phyloP scores from a whole-genome alignment of 2,888 invertebrate species.

The Chymomyza fuscimana region DNA sequence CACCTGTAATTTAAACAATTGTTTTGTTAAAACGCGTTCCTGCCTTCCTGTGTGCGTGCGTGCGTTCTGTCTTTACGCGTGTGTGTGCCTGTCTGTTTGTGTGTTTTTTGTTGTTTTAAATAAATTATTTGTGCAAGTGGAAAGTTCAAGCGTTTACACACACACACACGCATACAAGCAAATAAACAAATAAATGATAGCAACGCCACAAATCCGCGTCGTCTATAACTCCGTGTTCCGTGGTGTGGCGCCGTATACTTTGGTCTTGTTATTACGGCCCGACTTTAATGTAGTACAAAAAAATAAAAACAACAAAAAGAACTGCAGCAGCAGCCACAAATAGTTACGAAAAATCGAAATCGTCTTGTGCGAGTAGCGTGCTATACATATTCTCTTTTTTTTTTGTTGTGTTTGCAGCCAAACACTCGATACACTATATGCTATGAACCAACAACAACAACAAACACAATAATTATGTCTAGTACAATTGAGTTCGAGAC shows the following conservation, averaged over 20 bases:
- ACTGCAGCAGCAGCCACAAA: background rate
- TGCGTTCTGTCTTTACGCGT: slow-evolving; percentile 39
- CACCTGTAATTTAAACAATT: background rate
- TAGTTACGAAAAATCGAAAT: slow-evolving; percentile 6
- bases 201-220: slow-evolving; percentile 29
- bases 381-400: background rate
- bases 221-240: background rate
- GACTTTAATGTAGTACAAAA: too few relatives aligned
- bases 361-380: background rate
- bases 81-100: slow-evolving; percentile 24
- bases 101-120: slow-evolving; percentile 32
- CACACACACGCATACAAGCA: slow-evolving; percentile 36
- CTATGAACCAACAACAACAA: slow-evolving; percentile 4
- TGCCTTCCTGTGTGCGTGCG: slow-evolving; percentile 1
- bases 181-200: slow-evolving; percentile 26
- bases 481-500: slow-evolving; percentile 81
- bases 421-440: background rate
- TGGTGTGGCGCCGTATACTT: background rate
- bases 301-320: background rate
- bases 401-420: background rate
- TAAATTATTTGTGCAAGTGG: slow-evolving; percentile 42
- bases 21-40: background rate
- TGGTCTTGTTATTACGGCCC: background rate
- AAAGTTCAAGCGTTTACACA: slow-evolving; percentile 42
- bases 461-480: slow-evolving; percentile 47